Evolutionary conservation across 1,140 invertebrate species (phyloP).

Genomic region (Phthorimaea operculella): DNA sequence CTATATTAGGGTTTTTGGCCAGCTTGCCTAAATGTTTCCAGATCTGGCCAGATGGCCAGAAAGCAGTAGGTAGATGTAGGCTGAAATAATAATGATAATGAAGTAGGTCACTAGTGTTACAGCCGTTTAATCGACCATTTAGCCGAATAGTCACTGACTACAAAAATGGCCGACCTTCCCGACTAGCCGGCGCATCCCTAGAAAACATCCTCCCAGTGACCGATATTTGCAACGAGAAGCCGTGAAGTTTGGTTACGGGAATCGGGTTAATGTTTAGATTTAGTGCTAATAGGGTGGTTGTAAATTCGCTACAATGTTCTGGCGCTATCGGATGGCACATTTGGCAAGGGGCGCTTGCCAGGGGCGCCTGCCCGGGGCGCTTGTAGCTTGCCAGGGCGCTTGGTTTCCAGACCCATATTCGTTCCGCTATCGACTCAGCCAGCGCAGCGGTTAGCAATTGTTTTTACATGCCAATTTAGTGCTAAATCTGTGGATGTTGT

Average conservation of each 20-base stretch:
- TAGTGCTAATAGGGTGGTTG: conserved; percentile 65
- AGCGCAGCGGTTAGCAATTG: conserved; percentile 44
- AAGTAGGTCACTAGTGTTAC: no score
- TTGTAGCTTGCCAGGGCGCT: conserved; percentile 38
- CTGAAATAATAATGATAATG: no score
- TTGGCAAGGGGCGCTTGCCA: conserved; percentile 60
- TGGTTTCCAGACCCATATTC: conserved; percentile 38
- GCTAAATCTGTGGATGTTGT: no score
- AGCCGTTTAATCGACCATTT: no score
- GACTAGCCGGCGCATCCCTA: no score
- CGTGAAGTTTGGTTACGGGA: conserved; percentile 61
- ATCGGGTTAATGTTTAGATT: conserved; percentile 67
- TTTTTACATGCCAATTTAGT: conserved; percentile 32
- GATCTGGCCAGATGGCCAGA: no score
- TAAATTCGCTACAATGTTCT: conserved; percentile 62
- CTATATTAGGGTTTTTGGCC: no score
- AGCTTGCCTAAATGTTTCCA: no score
- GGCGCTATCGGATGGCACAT: conserved; percentile 63
- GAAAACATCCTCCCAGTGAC: conserved; percentile 41
- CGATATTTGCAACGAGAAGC: conserved; percentile 46
- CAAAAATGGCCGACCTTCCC: no score
- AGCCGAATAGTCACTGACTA: no score
- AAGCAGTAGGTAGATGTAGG: no score
- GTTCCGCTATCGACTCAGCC: conserved; percentile 33
- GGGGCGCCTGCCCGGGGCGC: conserved; percentile 32